Evolutionary conservation across 2,113 vertebrate genomes (phyloP), one percentile per base, ranked within the genome.

Genomic region (Formicarius rufipectus): DNA sequence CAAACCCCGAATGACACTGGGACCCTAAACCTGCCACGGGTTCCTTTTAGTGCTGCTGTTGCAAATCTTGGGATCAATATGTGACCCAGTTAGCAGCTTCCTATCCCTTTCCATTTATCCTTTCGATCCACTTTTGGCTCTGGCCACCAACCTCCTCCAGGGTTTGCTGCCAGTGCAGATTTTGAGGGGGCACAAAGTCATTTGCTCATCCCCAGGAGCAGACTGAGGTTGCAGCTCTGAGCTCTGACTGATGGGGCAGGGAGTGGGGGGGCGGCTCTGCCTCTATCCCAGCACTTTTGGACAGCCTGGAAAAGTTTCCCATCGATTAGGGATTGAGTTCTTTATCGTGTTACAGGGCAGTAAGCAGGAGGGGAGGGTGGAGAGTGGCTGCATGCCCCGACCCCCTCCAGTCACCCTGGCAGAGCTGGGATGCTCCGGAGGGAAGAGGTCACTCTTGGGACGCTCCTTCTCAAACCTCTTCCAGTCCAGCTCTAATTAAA

Each of bases 91-190:
- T 84, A 90, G 83, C 2, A 1, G 39, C 85, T 93, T 92, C 92
- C 95, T 88, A 50, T 90, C 4, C 72, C 92, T 93, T 83, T 74
- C 94, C 90, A 33, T 77, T 77, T 77, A 37, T 50, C 79, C 79
- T 37, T 33, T 7, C n/a, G 1, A 71, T 42, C 87, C 84, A 1
- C 12, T 86, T 62, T 55, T 81, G 90, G 85, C 92, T 97, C 83
- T 12, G 52, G 84, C 84, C 7, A 0, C 30, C 66, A 47, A 27
- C 74, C 39, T 89, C 78, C 62, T 21, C 22, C 90, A 17, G 59
- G 72, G 9, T 94, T 95, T 84, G 95, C 89, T 91, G 87, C 81
- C 84, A 0, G 60, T 39, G 95, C 35, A 8, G 76, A 40, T 90
- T 83, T 7, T 7, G 60, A 49, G 39, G 55, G 52, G 53, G 30